phyloP scores from a whole-genome alignment of 2,797 vertebrate species.

The Leptodactylus fallax region DNA sequence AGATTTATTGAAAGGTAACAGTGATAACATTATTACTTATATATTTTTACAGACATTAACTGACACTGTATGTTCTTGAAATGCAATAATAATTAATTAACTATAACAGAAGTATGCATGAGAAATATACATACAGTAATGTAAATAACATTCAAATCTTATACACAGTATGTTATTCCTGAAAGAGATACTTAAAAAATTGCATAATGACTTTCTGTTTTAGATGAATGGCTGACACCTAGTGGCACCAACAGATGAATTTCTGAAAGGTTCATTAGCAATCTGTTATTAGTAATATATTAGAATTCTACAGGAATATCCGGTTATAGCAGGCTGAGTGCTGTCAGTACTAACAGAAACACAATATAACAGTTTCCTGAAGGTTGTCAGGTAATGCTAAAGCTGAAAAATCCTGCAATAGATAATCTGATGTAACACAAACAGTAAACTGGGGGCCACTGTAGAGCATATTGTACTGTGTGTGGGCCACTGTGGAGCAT shows the following conservation, averaged over 20 bases:
- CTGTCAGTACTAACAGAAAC: background rate
- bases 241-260: constrained; percentile 36
- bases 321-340: background rate
- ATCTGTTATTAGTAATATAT: background rate
- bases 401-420: too few species aligned
- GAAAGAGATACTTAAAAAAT: background rate
- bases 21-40: background rate
- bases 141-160: background rate
- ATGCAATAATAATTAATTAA: background rate
- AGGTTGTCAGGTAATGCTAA: background rate
- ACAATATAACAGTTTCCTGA: background rate
- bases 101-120: background rate
- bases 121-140: background rate
- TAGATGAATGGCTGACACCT: constrained; percentile 51
- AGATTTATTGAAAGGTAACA: background rate
- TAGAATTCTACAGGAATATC: background rate
- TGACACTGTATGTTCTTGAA: background rate
- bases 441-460: too few species aligned
- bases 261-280: constrained; percentile 8
- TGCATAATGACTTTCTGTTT: background rate
- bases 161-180: background rate
- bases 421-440: too few species aligned
- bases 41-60: background rate
- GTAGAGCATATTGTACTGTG: too few species aligned
- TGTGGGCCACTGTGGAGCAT: too few species aligned